phyloP scores from a whole-genome alignment of 2,797 vertebrate species.

The Pteropus rufus region DNA sequence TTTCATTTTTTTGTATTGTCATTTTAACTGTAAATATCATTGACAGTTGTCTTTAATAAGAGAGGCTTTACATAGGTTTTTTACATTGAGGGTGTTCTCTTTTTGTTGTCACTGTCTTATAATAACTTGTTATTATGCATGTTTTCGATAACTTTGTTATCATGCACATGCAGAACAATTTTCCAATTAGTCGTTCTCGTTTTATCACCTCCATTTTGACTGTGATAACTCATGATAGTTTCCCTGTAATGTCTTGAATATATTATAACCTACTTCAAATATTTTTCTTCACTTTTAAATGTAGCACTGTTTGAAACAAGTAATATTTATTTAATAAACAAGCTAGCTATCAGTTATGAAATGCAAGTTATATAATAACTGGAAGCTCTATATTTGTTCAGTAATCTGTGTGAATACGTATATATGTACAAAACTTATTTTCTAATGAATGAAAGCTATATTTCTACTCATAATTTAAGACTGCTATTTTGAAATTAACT shows the following conservation, averaged over 20 bases:
- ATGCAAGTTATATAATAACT: neutral
- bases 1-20: neutral
- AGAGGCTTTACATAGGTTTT: neutral
- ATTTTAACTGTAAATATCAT: neutral
- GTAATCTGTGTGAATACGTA: neutral
- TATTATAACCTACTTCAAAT: neutral
- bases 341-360: neutral
- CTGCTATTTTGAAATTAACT: neutral
- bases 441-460: neutral
- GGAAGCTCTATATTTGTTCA: neutral
- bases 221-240: neutral
- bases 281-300: neutral
- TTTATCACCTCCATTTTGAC: neutral
- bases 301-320: neutral
- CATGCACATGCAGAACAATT: neutral
- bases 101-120: neutral
- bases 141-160: neutral
- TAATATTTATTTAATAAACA: neutral
- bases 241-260: neutral
- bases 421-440: neutral
- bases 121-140: neutral
- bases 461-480: neutral
- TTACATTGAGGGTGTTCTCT: neutral
- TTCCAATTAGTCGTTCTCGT: neutral
- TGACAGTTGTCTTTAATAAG: neutral